These are phyloP conservation scores for Diloba caeruleocephala DNA, from an alignment of 2,888 invertebrate species.

Conservation along the genomic window DNA sequence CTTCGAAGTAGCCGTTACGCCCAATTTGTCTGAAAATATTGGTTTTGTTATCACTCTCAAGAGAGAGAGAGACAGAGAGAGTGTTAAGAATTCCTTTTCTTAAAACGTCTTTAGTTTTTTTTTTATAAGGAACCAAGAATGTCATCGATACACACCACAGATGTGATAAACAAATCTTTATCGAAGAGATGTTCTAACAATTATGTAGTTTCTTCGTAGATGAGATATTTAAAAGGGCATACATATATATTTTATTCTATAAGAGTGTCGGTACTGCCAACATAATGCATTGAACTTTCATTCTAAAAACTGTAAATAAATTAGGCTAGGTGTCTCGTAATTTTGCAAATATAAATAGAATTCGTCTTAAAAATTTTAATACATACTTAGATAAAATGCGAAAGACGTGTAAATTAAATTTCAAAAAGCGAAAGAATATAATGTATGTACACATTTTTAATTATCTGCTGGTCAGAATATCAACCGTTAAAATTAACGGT, in stretches of 20 bases:
- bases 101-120: no score
- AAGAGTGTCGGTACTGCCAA: conserved; percentile 46
- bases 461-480: conserved; percentile 78
- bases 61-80: neutral
- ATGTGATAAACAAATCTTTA: no score
- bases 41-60: conserved; percentile 4
- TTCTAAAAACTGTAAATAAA: conserved; percentile 53
- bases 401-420: conserved; percentile 28
- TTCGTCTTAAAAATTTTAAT: conserved; percentile 34
- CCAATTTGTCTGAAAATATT: conserved; percentile 2
- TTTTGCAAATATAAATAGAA: conserved; percentile 42
- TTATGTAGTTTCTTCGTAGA: no score
- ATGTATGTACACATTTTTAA: conserved; percentile 44
- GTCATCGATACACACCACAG: no score
- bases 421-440: conserved; percentile 35
- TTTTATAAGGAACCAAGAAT: no score
- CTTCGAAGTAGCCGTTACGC: conserved; percentile 1
- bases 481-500: conserved; percentile 44
- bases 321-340: conserved; percentile 39
- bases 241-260: conserved; percentile 14
- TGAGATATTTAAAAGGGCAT: no score
- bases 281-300: conserved; percentile 21
- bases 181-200: no score
- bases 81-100: no score
- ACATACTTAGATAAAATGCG: conserved; percentile 31